Conservation (phyloP, 2,797 vertebrate genomes). For the Thamnophis elegans region DNA sequence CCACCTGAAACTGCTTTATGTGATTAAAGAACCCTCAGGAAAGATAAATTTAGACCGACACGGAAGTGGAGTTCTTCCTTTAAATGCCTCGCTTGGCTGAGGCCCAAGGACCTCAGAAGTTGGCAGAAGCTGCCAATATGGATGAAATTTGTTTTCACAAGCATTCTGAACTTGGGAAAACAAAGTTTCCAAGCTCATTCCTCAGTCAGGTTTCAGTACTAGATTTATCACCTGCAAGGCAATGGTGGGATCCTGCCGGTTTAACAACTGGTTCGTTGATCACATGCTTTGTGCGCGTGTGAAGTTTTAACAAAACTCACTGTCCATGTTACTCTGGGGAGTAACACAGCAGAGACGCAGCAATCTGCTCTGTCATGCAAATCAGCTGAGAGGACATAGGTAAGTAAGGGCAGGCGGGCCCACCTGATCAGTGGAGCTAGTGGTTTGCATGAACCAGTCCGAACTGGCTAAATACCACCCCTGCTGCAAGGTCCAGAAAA, state of each 20-base stretch:
- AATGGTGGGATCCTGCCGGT: too few relatives aligned
- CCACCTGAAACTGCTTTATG: neutral
- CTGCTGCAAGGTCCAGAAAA: neutral
- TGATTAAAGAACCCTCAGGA: neutral
- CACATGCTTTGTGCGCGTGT: too few relatives aligned
- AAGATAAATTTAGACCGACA: neutral
- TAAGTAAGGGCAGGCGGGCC: too few relatives aligned
- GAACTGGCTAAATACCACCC: too few relatives aligned
- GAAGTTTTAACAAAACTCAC: too few relatives aligned
- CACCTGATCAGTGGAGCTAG: too few relatives aligned
- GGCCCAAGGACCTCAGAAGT: neutral
- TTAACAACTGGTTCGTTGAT: too few relatives aligned
- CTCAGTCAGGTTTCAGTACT: neutral
- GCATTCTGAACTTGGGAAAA: neutral
- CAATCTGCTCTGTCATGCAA: too few relatives aligned
- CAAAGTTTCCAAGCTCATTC: neutral
- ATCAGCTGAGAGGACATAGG: too few relatives aligned
- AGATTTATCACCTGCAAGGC: neutral
- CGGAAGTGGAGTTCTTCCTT: neutral
- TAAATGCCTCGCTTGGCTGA: neutral
- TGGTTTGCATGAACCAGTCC: too few relatives aligned
- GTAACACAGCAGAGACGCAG: too few relatives aligned
- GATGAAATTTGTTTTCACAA: neutral
- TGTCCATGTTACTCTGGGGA: too few relatives aligned
- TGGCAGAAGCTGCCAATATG: neutral